phyloP scores from a whole-genome alignment of 2,888 invertebrate genomes.

The Cryptocephalus moraei region DNA sequence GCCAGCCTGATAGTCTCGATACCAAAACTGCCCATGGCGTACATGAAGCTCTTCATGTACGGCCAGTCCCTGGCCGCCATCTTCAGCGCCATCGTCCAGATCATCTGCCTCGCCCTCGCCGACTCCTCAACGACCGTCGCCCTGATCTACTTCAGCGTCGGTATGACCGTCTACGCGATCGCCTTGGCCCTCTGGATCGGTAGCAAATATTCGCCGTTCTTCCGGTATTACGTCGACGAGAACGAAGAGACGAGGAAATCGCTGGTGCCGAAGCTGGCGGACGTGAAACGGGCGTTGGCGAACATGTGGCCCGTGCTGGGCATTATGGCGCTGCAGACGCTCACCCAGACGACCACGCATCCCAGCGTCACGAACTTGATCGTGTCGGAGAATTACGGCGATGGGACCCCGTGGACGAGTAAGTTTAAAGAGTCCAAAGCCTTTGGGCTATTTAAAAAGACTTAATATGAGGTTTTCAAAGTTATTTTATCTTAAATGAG shows the following conservation, averaged over 20 bases:
- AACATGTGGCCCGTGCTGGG: conserved; percentile 1
- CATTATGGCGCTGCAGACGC: neutral
- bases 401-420: conserved; percentile 5
- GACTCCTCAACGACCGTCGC: neutral
- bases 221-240: neutral
- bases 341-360: neutral
- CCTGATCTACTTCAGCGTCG: conserved; percentile 4
- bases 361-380: conserved; percentile 1
- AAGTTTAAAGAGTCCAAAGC: neutral
- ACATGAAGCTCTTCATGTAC: conserved; percentile 1
- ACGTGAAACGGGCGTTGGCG: neutral
- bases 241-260: neutral
- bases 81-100: conserved; percentile 5
- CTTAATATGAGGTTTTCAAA: too few relatives aligned
- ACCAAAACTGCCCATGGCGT: conserved; percentile 4
- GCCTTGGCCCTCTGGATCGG: conserved; percentile 1
- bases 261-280: neutral
- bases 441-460: too few relatives aligned
- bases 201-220: neutral
- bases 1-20: neutral
- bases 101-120: conserved; percentile 2
- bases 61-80: conserved; percentile 6
- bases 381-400: conserved; percentile 4
- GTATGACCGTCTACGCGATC: conserved; percentile 1
- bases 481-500: too few relatives aligned